Evolutionary conservation across 2,797 vertebrate genomes (phyloP).

Genomic region (Brachymystax lenok): DNA sequence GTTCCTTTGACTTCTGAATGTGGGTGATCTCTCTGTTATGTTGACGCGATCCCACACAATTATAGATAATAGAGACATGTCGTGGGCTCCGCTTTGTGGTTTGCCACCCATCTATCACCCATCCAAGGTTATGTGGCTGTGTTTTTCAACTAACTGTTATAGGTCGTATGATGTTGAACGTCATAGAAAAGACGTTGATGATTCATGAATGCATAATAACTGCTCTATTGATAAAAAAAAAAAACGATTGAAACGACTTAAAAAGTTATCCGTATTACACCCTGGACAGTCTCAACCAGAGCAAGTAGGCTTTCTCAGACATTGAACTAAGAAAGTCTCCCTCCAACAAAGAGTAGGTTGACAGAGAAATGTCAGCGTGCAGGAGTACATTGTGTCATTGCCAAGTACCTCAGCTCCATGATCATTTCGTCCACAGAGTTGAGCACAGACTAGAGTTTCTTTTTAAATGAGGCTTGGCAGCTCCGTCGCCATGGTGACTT

Average conservation of each 20-base stretch:
- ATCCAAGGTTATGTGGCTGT: neutral
- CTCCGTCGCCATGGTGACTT: constrained; percentile 41
- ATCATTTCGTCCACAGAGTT: neutral
- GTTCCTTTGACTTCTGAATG: constrained; percentile 1
- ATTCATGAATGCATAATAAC: too few relatives aligned
- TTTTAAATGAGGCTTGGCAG: constrained; percentile 20
- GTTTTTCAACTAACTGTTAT: neutral
- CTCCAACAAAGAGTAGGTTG: neutral
- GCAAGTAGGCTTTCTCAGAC: neutral
- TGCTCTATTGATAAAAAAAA: too few relatives aligned
- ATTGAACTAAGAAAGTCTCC: neutral
- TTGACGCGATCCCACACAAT: neutral
- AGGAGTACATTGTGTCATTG: neutral
- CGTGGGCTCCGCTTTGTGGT: neutral
- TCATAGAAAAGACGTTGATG: too few relatives aligned
- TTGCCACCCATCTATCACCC: neutral
- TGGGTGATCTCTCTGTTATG: neutral
- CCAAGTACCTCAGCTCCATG: too few relatives aligned
- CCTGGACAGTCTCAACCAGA: neutral
- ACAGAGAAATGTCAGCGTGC: neutral
- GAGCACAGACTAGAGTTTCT: too few relatives aligned
- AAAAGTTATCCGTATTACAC: neutral
- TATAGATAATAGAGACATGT: neutral
- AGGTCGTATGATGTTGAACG: neutral
- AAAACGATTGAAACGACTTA: too few relatives aligned